Evolutionary conservation across 2,113 vertebrate genomes (phyloP), one percentile per base, ranked within the genome.

Genomic region (Rafetus swinhoei): DNA sequence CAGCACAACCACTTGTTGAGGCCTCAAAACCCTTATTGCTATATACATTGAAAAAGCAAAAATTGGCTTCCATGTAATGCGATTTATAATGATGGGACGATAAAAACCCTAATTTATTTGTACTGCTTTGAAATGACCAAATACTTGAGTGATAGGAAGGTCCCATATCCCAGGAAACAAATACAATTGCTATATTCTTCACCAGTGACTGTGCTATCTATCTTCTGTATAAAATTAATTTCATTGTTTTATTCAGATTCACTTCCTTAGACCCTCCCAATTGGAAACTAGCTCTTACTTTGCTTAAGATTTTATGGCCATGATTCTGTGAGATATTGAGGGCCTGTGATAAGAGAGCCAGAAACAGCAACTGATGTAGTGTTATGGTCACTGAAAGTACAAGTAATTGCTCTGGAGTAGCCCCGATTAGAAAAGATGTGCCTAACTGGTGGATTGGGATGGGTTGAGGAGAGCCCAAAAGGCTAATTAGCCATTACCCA

Each of bases 1-100:
- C 91, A 95, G 84, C 81, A 89, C 81, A 92, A 81, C 35, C 1
- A 0, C 57, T 91, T 92, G 21, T 82, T 92, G 65, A 81, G 77
- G 72, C 88, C 90, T 87, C 87, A 85, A 65, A 95, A 93, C n/a
- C 84, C 54, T 62, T 90, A 24, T 83, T 84, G 92, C 81, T 90
- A 84, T 91, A 88, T 95, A 95, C 88, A 85, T 29, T 35, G 52
- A 62, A 90, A 90, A 94, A 69, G 96, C 96, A 86, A 62, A 86
- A 90, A 59, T 93, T 88, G 80, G 69, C 69, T 87, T 92, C 62
- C 45, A 85, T 57, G 45, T 93, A 95, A 96, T 89, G 86, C 93
- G 82, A 90, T 87, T 95, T 45, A 45, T 45, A 45, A 45, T 45
- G 6, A 45, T 45, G 6, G 45, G 4, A 45, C 45, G 45, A 45